Base-by-base conservation (phyloP, 2,113 vertebrate genomes). In the Oreochromis aureus region DNA sequence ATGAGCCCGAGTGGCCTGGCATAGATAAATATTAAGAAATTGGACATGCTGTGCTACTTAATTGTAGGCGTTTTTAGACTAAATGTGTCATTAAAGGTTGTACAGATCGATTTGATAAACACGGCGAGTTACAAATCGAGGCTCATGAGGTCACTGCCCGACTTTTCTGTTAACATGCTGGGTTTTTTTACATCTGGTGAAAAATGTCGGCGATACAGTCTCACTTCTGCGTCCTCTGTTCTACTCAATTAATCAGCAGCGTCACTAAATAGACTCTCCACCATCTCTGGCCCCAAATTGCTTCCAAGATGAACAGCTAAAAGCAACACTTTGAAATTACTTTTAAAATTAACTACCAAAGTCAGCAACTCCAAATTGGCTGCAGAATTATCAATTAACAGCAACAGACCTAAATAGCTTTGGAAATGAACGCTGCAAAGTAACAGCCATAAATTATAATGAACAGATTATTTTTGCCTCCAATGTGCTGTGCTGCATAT, bases 271-370 rank as follows among this genome's bases (percentile, higher is more conserved):
- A 81, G 73, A 85, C 86, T 87, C 48, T 59, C 59, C 7, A 7
- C 56, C 87, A 86, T 87, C 86, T 66, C 61, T 61, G 71, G 41
- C 27, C 32, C 27, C 7, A 80, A 91, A 91, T 89, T 88, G 85
- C 88, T 48, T 92, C 66, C 15, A 24, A 87, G 87, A 91, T 66
- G 85, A 92, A 89, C 87, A 58, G 78, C 90, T 81, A 84, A 92
- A 84, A 87, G 86, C 73, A 22, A 78, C 88, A n/a, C 85, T 86
- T 87, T 86, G 81, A 92, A 93, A 93, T 92, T 78, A 91, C 92
- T 92, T 94, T 86, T 85, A 79, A 91, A 92, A 93, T 90, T 55
- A 93, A 91, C 84, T 89, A 84, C 86, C 84, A 87, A 87, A 91
- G 87, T 89, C 86, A 87, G 83, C 83, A 3, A 78, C 81, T 41